Evolutionary conservation across 2,888 invertebrate genomes (phyloP), one percentile per base, ranked within the genome.

Genomic region (Eumerus sabulonum): DNA sequence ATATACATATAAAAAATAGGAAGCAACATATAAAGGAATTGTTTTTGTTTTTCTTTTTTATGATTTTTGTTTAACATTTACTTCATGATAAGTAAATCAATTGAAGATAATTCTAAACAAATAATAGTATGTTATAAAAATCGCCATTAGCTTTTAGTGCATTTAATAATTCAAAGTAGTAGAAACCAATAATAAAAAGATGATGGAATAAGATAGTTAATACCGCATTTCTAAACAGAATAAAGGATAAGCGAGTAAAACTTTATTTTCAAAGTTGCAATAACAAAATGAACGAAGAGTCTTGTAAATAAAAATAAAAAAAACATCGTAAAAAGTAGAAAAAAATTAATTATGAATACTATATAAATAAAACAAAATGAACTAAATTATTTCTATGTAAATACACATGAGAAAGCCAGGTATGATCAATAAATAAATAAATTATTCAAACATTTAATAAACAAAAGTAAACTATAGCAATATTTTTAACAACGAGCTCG

Each of bases 211-310:
- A 76, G 19, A 40, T 40, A 40, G n/a, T 60, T 35, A 67, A 77
- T 62, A 66, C 36, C 48, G 47, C 44, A 54, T 48, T n/a, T 50
- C 14, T 40, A 56, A 54, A 16, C 54, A 68, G 44, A 62, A 70
- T 27, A 27, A 27, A 27, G 3, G 27, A 27, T 27, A 27, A 27
- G 7, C 27, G 27, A 71, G 35, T 48, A 50, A 71, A 81, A 81
- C 81, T 81, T 81, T 81, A 81, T 81, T 81, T 81, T 81, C 74
- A 81, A 81, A 81, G 81, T 81, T 81, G 66, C 35, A 76, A 73
- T 71, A 64, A 67, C 18, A 27, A 47, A 62, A n/a, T n/a, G n/a
- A n/a, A n/a, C n/a, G n/a, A n/a, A n/a, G n/a, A n/a, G n/a, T n/a
- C n/a, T n/a, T n/a, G n/a, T n/a, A n/a, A n/a, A 62, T 19, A 38